These are phyloP conservation scores for Formica exsecta DNA, from an alignment of 1,140 invertebrate genomes.

Conservation along the genomic window DNA sequence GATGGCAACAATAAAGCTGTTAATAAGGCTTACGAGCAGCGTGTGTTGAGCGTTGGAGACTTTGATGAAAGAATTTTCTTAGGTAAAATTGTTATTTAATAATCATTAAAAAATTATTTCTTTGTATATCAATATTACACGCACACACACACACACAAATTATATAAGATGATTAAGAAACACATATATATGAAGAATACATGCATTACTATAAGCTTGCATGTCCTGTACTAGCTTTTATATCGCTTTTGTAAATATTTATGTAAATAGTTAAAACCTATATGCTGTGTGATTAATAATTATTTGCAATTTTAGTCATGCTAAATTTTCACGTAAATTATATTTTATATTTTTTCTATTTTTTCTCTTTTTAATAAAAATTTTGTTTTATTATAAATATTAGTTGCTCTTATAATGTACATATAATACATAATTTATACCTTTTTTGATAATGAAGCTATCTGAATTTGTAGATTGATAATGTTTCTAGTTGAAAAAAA, in stretches of 20 bases:
- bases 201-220: slow-evolving; percentile 32
- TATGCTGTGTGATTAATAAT: slow-evolving; percentile 14
- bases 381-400: slow-evolving; percentile 7
- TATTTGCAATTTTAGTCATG: neutral
- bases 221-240: slow-evolving; percentile 36
- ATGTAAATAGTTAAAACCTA: neutral
- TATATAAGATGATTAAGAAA: no score
- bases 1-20: slow-evolving; percentile 94
- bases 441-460: slow-evolving; percentile 14
- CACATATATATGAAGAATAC: slow-evolving; percentile 1
- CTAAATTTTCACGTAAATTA: neutral
- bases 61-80: slow-evolving; percentile 98
- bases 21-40: slow-evolving; percentile 96
- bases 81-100: slow-evolving; percentile 86
- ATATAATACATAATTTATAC: neutral
- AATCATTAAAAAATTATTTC: neutral
- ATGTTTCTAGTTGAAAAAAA: slow-evolving; percentile 14
- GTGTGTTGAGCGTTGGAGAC: slow-evolving; percentile 96
- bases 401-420: neutral
- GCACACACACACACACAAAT: no score
- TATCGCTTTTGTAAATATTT: slow-evolving; percentile 49
- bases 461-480: neutral
- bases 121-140: no score
- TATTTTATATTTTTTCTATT: neutral
- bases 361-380: neutral